Base-by-base conservation (phyloP, 2,113 vertebrate species). In the Phaethornis superciliosus region DNA sequence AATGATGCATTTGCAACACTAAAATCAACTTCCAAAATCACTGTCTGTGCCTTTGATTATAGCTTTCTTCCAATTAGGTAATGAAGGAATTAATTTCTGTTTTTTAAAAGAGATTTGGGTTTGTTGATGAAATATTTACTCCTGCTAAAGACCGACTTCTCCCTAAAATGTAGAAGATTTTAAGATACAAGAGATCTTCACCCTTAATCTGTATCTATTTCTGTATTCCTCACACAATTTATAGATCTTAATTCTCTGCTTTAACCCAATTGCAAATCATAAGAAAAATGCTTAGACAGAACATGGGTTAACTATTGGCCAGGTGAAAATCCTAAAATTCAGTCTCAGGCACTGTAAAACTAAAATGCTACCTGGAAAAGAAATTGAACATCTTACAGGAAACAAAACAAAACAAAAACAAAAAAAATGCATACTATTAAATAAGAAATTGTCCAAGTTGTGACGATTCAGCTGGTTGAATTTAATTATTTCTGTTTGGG, bases 281-380 rank as follows among this genome's bases (percentile, higher is more conserved):
- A 95, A 85, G n/a, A 65, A 27, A 96, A 96, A 95, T 37, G 42
- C 55, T 91, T 88, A 69, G 55, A 93, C 63, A 85, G 85, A 93
- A 82, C 5, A 44, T 18, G 76, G 67, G 1, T 1, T 76, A 96
- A 85, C 27, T 40, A 55, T 40, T 42, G 82, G 42, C 56, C 76
- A 78, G 68, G 26, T 75, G 58, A 77, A 89, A 54, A 76, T 15
- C 28, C 35, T 56, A 67, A 91, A 79, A 65, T 54, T 62, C 42
- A 58, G 6, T 18, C 17, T 65, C 46, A 70, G 59, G 88, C 46
- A 84, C 40, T n/a, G 30, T 81, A 35, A 75, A 93, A 76, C 21
- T 35, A 75, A 92, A 90, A 64, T 8, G 2, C 9, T 37, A 58
- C 44, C 56, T 81, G 60, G 68, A 49, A 88, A 86, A 54, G 6